phyloP scores from a whole-genome alignment of 2,113 vertebrate genomes.

The Lamprologus lemairii region DNA sequence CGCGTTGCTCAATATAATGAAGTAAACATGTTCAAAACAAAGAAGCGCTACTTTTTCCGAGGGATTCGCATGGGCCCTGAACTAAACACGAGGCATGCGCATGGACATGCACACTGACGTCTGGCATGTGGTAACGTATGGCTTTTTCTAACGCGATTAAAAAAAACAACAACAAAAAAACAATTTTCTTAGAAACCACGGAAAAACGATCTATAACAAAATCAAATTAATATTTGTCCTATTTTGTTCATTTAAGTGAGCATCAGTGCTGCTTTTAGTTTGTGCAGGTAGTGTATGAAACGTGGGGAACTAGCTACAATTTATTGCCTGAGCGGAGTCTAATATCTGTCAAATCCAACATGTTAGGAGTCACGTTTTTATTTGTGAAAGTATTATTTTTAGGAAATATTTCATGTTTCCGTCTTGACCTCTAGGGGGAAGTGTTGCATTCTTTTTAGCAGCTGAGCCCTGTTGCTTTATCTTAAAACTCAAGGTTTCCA shows the following conservation, averaged over 20 bases:
- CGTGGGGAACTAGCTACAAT: neutral
- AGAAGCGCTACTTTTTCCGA: neutral
- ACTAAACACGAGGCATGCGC: neutral
- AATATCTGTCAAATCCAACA: neutral
- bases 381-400: neutral
- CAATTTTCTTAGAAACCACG: neutral
- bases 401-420: neutral
- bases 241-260: neutral
- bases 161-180: rapidly evolving
- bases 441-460: neutral
- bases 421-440: constrained; percentile 12
- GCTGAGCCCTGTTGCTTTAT: neutral
- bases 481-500: neutral
- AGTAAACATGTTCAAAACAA: neutral
- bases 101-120: neutral
- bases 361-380: neutral
- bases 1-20: neutral
- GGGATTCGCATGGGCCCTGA: neutral
- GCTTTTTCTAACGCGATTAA: neutral
- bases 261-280: neutral
- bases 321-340: neutral
- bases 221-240: neutral
- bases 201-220: neutral
- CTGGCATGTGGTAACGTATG: neutral
- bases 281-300: neutral